A percentile compares a stretch with the other conserved stretches of the same genome.
These are phyloP conservation scores for Eupelmus urozonus DNA, from an alignment of 2,888 invertebrate species.

Conservation along the genomic window DNA sequence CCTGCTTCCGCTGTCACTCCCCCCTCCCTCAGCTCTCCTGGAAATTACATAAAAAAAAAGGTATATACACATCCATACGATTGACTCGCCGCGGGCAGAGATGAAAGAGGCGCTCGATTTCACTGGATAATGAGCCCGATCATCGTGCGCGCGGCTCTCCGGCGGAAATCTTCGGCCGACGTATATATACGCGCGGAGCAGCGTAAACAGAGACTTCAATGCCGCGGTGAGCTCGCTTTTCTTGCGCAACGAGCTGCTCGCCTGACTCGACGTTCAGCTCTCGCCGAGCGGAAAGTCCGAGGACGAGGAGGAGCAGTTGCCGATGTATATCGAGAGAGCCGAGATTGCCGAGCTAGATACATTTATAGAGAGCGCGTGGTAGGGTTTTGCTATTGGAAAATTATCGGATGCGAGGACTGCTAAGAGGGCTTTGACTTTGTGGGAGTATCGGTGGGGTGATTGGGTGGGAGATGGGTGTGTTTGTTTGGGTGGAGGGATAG, in stretches of 20 bases:
- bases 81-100: not conserved
- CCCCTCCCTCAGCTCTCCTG: too few relatives aligned
- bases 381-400: conserved; percentile 26
- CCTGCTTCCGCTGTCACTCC: too few relatives aligned
- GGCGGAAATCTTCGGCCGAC: conserved; percentile 16
- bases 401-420: conserved; percentile 3
- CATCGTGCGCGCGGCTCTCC: not conserved
- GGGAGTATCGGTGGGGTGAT: too few relatives aligned
- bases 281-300: conserved; percentile 40
- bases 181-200: conserved; percentile 8
- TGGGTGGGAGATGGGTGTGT: too few relatives aligned
- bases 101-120: conserved; percentile 33
- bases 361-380: too few relatives aligned
- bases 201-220: conserved; percentile 60
- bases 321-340: not conserved
- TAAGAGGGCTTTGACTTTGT: too few relatives aligned
- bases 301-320: not conserved
- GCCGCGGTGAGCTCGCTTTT: conserved; percentile 48
- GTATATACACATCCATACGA: too few relatives aligned
- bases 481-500: too few relatives aligned
- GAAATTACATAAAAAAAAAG: conserved; percentile 27
- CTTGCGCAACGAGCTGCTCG: conserved; percentile 46
- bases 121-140: conserved; percentile 32
- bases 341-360: not conserved
- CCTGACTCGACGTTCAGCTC: conserved; percentile 30